Evolutionary conservation across 2,113 vertebrate genomes (phyloP), one percentile per base, ranked within the genome.

Genomic region (Rattus rattus): DNA sequence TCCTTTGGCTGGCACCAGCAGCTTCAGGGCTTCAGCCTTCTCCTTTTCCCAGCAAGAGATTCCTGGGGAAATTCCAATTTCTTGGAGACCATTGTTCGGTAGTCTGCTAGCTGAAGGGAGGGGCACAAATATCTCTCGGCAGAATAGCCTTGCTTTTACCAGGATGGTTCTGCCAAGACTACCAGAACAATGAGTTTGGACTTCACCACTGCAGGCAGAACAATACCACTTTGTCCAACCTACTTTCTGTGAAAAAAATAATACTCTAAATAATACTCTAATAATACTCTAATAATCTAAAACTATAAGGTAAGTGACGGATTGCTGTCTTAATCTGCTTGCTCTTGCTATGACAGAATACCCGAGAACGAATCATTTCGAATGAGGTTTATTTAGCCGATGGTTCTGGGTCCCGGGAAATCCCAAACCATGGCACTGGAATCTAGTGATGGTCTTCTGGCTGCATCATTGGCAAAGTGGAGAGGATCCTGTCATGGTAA

Each of bases 31-130:
- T 88, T 88, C 67, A 54, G n/a, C 36, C 69, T 75, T 89, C 54
- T 72, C 69, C 69, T 59, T 89, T 72, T 56, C 69, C 87, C 87
- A 89, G 87, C 70, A 89, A 59, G 69, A 88, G 52, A 43, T 73
- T 56, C 36, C 87, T 43, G n/a, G 87, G 49, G 52, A 73, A 73
- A 73, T 75, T 89, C 52, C 87, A 73, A 19, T 59, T 89, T 36
- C 52, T 43, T 56, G n/a, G 69, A 54, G 69, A 89, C 30, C 67
- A 59, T 73, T 89, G 87, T 89, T 59, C 69, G 20, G 56, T 89
- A 75, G 49, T 73, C 33, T 75, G 52, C 59, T 73, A 47, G 47
- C 17, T 43, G 39, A 52, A 73, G 69, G 86, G 67, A 88, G 69
- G 67, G 69, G 52, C 13, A 28, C 86, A 69, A 13, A 73, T 73